Base-by-base conservation (phyloP, 2,888 invertebrate genomes). In the Stegophylla sp. region DNA sequence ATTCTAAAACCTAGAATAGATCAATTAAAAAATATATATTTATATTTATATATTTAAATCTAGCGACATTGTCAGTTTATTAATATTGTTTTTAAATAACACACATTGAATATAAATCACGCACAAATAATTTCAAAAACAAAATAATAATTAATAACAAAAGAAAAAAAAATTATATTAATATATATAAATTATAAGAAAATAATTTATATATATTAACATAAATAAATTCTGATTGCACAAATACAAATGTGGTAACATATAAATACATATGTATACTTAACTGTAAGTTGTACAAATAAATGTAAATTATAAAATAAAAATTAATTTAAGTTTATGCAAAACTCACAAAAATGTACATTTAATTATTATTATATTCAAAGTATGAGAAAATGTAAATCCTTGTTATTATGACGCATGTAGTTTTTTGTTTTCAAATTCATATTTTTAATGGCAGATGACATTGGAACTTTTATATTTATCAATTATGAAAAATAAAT, bases 211-310 rank as follows among this genome's bases (percentile, higher is more conserved):
- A 77, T 71, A 45, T 48, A 63, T 48, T 74, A 77, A 79, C 23
- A 51, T 59, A 59, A 67, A 79, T 77, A 61, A 48, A 61, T 79
- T 63, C 71, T 48, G 71, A 79, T 79, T 79, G 79, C 79, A 79
- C 79, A 79, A 71, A 79, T 71, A 79, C 71, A 69, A 48, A 77
- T 48, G 56, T 61, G 75, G 71, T 71, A 79, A 79, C 79, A 41
- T 71, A 79, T 61, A 79, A 41, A 48, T 41, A 63, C 34, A 71
- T 48, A 34, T 61, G 77, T 15, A 56, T 69, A 69, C 59, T 69
- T 67, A 59, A 67, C 17, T 67, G 59, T 77, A 67, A 77, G 59
- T 77, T 67, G 43, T 69, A 77, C 56, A 67, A 67, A 53, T 45
- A 67, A 53, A 67, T 51, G 63, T 34, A 56, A 56, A 28, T 28